phyloP scores from a whole-genome alignment of 2,113 vertebrate species.

The Pithys albifrons region DNA sequence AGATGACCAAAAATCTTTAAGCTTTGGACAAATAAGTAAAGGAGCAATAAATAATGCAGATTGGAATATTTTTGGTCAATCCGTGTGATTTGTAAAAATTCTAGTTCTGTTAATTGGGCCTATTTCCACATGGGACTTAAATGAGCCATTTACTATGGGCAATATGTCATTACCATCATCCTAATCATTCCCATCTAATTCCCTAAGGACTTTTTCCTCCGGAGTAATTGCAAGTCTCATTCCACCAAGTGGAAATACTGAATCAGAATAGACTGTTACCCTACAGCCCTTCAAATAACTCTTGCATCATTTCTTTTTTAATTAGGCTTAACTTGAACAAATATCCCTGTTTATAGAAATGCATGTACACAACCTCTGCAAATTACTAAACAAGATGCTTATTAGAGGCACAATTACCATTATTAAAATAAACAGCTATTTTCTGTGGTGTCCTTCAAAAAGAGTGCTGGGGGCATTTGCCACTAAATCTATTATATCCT shows the following conservation, averaged over 20 bases:
- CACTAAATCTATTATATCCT: not conserved
- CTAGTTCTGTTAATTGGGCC: not conserved
- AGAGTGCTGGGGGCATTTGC: not conserved
- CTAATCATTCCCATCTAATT: constrained; percentile 15
- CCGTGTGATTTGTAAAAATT: not conserved
- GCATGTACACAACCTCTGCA: not conserved
- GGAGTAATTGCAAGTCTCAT: not conserved
- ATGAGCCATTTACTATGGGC: not conserved
- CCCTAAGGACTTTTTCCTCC: not conserved
- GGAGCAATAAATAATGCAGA: not conserved
- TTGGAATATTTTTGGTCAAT: not conserved
- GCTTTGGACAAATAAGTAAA: not conserved
- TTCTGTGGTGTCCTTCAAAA: not conserved
- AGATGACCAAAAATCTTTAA: not conserved
- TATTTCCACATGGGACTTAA: not conserved
- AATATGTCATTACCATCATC: constrained; percentile 3
- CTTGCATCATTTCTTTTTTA: constrained; percentile 51
- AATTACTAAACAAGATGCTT: constrained; percentile 1
- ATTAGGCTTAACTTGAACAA: constrained; percentile 41
- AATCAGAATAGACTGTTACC: not conserved
- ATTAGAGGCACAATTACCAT: not conserved
- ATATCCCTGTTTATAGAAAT: not conserved
- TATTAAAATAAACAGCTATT: constrained; percentile 36
- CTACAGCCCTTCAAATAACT: constrained; percentile 23
- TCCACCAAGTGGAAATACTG: constrained; percentile 9